phyloP scores from a whole-genome alignment of 2,888 invertebrate species.

The Plusia festucae region DNA sequence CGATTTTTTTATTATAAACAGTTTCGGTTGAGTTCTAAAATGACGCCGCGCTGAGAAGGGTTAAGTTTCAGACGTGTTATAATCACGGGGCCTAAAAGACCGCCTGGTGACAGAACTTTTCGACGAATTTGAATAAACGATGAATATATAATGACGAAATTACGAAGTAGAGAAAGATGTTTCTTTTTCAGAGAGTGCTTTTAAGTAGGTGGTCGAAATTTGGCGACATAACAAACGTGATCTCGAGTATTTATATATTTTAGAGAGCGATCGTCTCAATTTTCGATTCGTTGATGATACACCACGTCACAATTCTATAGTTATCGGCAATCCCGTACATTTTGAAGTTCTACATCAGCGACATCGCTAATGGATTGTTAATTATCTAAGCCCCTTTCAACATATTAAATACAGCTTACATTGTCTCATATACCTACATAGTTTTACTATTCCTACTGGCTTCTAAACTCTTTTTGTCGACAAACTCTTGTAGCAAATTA shows the following conservation, averaged over 20 bases:
- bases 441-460: too few species aligned
- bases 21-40: constrained; percentile 75
- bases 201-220: constrained; percentile 5
- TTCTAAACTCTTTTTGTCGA: too few species aligned
- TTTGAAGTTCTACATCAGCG: too few species aligned
- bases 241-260: background rate
- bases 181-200: background rate
- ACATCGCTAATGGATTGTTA: too few species aligned
- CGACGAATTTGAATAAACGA: constrained; percentile 7
- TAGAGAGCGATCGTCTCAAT: background rate
- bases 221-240: constrained; percentile 1
- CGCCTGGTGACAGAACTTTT: constrained; percentile 34
- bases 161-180: background rate
- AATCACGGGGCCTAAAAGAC: constrained; percentile 28
- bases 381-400: too few species aligned
- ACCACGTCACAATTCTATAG: too few species aligned
- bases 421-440: too few species aligned
- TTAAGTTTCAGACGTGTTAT: constrained; percentile 76
- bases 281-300: too few species aligned
- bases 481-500: too few species aligned
- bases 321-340: too few species aligned
- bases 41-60: constrained; percentile 64
- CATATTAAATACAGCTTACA: too few species aligned
- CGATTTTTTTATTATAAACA: constrained; percentile 77
- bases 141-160: constrained; percentile 1